A percentile compares a stretch with the other conserved stretches of the same genome.
Evolutionary conservation across 2,113 vertebrate genomes (phyloP).

Genomic region (Centropus bengalensis): DNA sequence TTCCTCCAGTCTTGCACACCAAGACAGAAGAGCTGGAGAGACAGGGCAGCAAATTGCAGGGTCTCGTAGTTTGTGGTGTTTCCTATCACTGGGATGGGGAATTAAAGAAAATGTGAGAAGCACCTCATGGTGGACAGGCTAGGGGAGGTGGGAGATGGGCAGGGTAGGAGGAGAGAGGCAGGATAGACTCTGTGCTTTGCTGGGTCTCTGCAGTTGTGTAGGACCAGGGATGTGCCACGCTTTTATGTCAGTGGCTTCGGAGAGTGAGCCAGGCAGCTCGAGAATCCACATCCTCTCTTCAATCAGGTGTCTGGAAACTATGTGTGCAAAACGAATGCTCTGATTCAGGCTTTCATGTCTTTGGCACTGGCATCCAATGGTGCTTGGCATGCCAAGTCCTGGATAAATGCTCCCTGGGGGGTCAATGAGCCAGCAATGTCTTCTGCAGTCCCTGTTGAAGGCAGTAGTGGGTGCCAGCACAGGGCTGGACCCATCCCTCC

Average conservation of each 20-base stretch:
- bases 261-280: not conserved
- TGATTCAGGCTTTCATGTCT: not conserved
- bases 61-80: not conserved
- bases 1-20: not conserved
- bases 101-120: not conserved
- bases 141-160: not conserved
- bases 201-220: not conserved
- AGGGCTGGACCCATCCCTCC: not conserved
- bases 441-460: not conserved
- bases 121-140: not conserved
- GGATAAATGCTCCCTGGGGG: not conserved
- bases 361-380: not conserved
- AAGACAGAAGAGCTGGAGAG: not conserved
- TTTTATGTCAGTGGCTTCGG: not conserved
- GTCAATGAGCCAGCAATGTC: not conserved
- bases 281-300: not conserved
- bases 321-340: not conserved
- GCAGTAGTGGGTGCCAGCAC: not conserved
- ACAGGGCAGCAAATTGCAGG: not conserved
- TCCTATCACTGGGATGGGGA: not conserved
- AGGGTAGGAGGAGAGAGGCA: not conserved
- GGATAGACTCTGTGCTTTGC: not conserved
- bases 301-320: not conserved
- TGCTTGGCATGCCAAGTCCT: not conserved
- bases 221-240: fast-evolving